Conservation (phyloP, 2,797 vertebrate species). For the Lagorchestes hirsutus region DNA sequence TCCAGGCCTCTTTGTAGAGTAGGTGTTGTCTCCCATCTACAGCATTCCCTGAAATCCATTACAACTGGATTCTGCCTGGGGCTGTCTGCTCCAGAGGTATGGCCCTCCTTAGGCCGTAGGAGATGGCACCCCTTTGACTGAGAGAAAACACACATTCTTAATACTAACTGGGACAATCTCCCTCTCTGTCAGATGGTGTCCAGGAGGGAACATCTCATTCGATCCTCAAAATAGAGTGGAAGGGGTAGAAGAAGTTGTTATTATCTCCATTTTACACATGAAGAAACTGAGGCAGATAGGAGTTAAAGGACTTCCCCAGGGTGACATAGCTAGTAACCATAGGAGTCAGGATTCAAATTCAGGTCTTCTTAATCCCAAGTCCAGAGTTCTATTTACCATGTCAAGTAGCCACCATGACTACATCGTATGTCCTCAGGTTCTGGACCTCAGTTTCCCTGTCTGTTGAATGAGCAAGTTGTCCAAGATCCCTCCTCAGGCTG, state of each 20-base stretch:
- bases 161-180: neutral
- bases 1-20: neutral
- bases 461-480: neutral
- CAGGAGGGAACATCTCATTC: neutral
- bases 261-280: neutral
- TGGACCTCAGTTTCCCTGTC: neutral
- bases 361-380: neutral
- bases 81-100: neutral
- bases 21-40: too few relatives aligned
- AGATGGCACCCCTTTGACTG: too few relatives aligned
- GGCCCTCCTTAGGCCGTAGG: neutral
- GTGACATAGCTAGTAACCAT: neutral
- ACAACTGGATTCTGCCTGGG: neutral
- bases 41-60: neutral
- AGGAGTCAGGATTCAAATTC: neutral
- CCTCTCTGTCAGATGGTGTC: neutral
- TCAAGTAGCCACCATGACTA: neutral
- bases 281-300: neutral
- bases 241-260: neutral
- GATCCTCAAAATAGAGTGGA: neutral
- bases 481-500: neutral
- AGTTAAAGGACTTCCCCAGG: neutral
- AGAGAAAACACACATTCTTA: neutral
- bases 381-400: neutral
- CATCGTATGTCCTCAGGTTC: neutral